Evolutionary conservation across 1,140 invertebrate genomes (phyloP).

Genomic region (Heterodera schachtii): DNA sequence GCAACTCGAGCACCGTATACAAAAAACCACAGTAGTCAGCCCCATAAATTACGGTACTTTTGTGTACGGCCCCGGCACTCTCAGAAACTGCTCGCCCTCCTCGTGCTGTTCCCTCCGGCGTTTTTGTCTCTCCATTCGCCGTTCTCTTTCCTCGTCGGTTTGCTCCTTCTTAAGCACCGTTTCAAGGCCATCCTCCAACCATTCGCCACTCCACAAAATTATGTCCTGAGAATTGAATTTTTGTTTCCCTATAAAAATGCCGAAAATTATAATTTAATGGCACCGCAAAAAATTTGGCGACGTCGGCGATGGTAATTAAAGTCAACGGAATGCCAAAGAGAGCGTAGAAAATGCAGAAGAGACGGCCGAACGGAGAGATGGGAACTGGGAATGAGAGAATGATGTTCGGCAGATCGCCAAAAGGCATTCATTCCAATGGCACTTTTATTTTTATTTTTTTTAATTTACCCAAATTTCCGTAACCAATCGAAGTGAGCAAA

Average conservation of each 20-base stretch:
- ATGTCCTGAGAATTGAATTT: neutral
- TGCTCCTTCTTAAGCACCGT: neutral
- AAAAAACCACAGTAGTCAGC: too few relatives aligned
- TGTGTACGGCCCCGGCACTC: conserved; percentile 17
- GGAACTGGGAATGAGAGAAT: conserved; percentile 40
- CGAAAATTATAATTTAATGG: neutral
- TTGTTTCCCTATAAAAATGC: neutral
- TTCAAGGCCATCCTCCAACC: conserved; percentile 15
- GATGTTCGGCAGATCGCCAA: conserved; percentile 11
- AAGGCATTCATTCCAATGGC: neutral
- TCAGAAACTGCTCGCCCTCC: conserved; percentile 11
- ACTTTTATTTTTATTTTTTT: neutral
- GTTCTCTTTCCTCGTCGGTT: conserved; percentile 10
- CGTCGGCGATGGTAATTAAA: conserved; percentile 54
- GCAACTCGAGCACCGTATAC: too few relatives aligned
- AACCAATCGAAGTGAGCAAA: conserved; percentile 50
- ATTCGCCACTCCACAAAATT: conserved; percentile 19
- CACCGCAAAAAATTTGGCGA: conserved; percentile 55
- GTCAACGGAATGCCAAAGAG: conserved; percentile 54
- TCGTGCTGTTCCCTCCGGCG: conserved; percentile 17
- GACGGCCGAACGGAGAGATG: conserved; percentile 51
- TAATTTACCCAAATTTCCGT: conserved; percentile 36
- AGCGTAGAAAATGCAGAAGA: conserved; percentile 55
- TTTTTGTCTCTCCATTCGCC: neutral
- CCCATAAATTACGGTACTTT: neutral